These are phyloP conservation scores for Petaurus breviceps DNA, from an alignment of 2,113 vertebrate genomes.

Conservation along the genomic window DNA sequence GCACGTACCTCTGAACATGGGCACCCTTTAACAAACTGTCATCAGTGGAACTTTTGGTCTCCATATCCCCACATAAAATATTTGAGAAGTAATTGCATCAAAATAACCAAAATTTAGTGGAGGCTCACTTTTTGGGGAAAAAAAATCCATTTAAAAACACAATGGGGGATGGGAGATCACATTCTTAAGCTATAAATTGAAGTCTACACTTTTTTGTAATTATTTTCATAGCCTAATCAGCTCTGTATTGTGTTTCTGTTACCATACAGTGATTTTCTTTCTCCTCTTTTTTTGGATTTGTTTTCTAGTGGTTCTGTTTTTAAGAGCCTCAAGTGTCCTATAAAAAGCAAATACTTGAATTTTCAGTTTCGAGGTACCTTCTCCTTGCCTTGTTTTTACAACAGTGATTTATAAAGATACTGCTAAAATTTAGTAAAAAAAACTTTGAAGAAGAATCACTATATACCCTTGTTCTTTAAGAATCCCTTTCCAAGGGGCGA, in stretches of 20 bases:
- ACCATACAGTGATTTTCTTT: conserved; percentile 77
- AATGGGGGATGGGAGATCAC: conserved; percentile 67
- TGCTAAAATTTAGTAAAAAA: conserved; percentile 82
- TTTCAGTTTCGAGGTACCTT: conserved; percentile 86
- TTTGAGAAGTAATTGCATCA: conserved; percentile 81
- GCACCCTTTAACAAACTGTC: background rate
- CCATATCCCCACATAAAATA: conserved; percentile 80
- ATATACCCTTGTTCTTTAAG: conserved; percentile 77
- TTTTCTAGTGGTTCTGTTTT: conserved; percentile 89
- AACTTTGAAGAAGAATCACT: conserved; percentile 72
- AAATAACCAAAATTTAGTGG: conserved; percentile 85
- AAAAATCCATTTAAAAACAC: conserved; percentile 81
- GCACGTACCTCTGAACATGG: conserved; percentile 27
- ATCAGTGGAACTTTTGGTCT: conserved; percentile 78
- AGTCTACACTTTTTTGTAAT: conserved; percentile 83
- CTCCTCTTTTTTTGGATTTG: conserved; percentile 81
- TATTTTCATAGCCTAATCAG: conserved; percentile 83
- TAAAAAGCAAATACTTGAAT: conserved; percentile 90
- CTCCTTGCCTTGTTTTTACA: conserved; percentile 90
- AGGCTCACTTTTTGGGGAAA: conserved; percentile 72
- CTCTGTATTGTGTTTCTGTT: conserved; percentile 82
- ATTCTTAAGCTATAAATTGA: conserved; percentile 82
- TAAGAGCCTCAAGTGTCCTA: conserved; percentile 90
- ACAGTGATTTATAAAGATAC: conserved; percentile 89
- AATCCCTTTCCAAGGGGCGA: conserved; percentile 75